These are phyloP conservation scores for Hapalemur alaotrensis DNA, from an alignment of 2,797 vertebrate species.

Conservation along the genomic window DNA sequence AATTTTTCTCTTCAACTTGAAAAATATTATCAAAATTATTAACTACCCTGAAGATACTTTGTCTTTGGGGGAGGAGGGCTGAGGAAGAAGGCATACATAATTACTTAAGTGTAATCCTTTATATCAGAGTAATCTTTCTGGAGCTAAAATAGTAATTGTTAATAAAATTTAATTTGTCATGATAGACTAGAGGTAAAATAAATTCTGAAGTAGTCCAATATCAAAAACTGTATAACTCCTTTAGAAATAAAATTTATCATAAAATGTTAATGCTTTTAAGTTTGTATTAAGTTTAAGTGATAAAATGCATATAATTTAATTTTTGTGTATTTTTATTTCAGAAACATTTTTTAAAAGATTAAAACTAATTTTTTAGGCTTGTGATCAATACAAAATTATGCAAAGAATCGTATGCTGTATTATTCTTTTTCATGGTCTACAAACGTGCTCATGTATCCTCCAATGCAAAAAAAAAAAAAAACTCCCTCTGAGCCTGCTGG, in stretches of 20 bases:
- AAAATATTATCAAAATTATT: slow-evolving; percentile 61
- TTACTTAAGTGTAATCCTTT: slow-evolving; percentile 50
- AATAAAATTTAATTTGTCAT: slow-evolving; percentile 68
- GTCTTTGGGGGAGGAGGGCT: slow-evolving; percentile 40
- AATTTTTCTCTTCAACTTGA: slow-evolving; percentile 62
- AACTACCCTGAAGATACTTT: slow-evolving; percentile 54
- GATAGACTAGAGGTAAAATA: slow-evolving; percentile 60
- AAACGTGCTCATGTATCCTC: neutral
- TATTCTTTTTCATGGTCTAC: slow-evolving; percentile 43
- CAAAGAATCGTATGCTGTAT: slow-evolving; percentile 42
- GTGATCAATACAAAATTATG: slow-evolving; percentile 49
- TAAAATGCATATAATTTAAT: slow-evolving; percentile 61
- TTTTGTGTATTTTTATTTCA: slow-evolving; percentile 60
- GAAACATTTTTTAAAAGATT: slow-evolving; percentile 52
- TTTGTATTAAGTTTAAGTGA: slow-evolving; percentile 60
- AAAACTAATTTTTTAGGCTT: slow-evolving; percentile 40
- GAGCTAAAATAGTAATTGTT: slow-evolving; percentile 62
- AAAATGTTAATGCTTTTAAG: slow-evolving; percentile 64
- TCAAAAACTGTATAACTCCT: slow-evolving; percentile 58
- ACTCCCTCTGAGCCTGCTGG: neutral
- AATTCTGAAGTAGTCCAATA: slow-evolving; percentile 62
- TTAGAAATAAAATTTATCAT: slow-evolving; percentile 76
- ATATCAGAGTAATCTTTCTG: slow-evolving; percentile 55
- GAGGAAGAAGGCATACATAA: slow-evolving; percentile 36
- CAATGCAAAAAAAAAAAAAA: neutral